Evolutionary conservation across 2,888 invertebrate genomes (phyloP).

Genomic region (Nephrotoma appendiculata): DNA sequence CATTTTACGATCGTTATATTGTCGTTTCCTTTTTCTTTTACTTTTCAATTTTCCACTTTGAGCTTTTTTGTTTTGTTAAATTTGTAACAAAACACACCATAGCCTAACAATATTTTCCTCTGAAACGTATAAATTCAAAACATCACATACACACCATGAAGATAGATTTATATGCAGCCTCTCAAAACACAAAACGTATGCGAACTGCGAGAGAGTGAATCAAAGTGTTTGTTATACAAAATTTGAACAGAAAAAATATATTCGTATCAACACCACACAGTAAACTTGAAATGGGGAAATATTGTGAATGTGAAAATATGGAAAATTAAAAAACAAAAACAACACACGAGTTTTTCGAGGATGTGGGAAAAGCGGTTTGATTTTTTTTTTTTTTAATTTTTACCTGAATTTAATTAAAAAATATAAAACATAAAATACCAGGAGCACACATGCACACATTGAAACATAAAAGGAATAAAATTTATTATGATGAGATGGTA

Average conservation of each 20-base stretch:
- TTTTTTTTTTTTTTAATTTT: neutral
- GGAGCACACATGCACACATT: neutral
- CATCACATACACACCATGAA: neutral
- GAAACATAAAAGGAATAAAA: neutral
- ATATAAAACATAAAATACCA: neutral
- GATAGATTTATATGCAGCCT: neutral
- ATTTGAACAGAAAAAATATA: neutral
- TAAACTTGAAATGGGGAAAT: neutral
- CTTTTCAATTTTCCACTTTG: too few species aligned
- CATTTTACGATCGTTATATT: too few species aligned
- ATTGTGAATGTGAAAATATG: neutral
- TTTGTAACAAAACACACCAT: too few species aligned
- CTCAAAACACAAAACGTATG: neutral
- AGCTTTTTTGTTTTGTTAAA: too few species aligned
- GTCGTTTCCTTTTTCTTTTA: too few species aligned
- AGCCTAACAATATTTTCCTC: too few species aligned
- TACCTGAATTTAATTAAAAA: neutral
- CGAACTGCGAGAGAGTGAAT: neutral
- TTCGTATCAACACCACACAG: neutral
- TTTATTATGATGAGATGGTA: neutral
- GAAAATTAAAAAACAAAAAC: neutral
- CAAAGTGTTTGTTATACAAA: neutral
- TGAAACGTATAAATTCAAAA: too few species aligned
- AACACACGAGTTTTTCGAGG: neutral
- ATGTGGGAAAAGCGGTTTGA: neutral